phyloP scores from a whole-genome alignment of 2,113 vertebrate genomes.

The Centropus bengalensis region DNA sequence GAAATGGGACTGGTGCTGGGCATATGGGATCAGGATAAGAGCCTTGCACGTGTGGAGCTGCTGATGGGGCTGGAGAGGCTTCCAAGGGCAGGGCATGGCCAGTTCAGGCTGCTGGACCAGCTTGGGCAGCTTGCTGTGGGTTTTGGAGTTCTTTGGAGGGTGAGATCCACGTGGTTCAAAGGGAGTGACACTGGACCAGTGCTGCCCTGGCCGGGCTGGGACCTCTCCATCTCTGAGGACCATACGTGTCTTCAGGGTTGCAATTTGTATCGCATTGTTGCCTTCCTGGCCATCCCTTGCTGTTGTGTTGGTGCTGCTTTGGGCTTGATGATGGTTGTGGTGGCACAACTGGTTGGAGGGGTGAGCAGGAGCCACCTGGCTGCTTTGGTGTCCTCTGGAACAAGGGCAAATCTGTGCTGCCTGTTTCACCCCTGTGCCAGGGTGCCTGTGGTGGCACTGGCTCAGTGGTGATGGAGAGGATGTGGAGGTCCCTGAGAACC shows the following conservation, averaged over 20 bases:
- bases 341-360: rapidly evolving
- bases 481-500: no score
- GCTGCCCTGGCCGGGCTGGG: background rate
- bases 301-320: background rate
- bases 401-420: background rate
- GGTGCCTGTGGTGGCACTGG: background rate
- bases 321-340: rapidly evolving
- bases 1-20: background rate
- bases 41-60: background rate
- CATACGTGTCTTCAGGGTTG: background rate
- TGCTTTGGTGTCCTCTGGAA: rapidly evolving
- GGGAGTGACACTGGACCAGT: background rate
- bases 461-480: background rate
- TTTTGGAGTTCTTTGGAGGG: background rate
- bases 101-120: background rate
- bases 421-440: background rate
- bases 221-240: background rate
- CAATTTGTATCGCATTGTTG: rapidly evolving
- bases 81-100: background rate
- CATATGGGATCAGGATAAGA: background rate
- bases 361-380: background rate
- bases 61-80: background rate
- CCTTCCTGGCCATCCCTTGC: background rate
- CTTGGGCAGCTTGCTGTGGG: background rate
- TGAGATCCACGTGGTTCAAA: background rate